Conservation (phyloP, 2,797 vertebrate species). For the Lateolabrax maculatus region DNA sequence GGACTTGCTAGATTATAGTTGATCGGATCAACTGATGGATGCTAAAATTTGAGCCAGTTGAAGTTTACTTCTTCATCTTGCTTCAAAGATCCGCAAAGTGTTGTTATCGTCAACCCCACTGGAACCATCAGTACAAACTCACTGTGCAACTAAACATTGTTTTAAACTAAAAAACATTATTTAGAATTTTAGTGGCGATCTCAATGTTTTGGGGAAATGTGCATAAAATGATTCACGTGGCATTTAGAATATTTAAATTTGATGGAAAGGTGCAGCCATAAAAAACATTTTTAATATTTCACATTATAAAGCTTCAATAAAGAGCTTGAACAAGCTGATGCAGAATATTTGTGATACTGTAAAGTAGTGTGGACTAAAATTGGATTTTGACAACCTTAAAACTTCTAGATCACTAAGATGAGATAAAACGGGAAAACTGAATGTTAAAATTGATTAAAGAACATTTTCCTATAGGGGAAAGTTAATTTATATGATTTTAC, state of each 20-base stretch:
- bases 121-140: background rate
- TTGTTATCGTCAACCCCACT: background rate
- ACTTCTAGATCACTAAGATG: background rate
- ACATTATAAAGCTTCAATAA: background rate
- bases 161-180: background rate
- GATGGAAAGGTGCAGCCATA: background rate
- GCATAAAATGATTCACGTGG: background rate
- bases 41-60: slow-evolving; percentile 24
- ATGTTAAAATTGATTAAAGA: background rate
- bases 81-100: background rate
- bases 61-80: background rate
- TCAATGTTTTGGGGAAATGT: background rate
- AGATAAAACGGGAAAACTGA: background rate
- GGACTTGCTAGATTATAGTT: slow-evolving; percentile 44
- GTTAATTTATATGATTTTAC: background rate
- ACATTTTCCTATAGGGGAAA: background rate
- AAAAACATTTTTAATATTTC: background rate
- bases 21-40: slow-evolving; percentile 23
- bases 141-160: background rate
- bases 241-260: background rate
- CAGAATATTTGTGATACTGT: background rate
- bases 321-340: background rate
- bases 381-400: background rate
- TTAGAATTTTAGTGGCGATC: background rate
- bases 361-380: background rate